Base-by-base conservation (phyloP, 2,113 vertebrate species). In the Larimichthys crocea region DNA sequence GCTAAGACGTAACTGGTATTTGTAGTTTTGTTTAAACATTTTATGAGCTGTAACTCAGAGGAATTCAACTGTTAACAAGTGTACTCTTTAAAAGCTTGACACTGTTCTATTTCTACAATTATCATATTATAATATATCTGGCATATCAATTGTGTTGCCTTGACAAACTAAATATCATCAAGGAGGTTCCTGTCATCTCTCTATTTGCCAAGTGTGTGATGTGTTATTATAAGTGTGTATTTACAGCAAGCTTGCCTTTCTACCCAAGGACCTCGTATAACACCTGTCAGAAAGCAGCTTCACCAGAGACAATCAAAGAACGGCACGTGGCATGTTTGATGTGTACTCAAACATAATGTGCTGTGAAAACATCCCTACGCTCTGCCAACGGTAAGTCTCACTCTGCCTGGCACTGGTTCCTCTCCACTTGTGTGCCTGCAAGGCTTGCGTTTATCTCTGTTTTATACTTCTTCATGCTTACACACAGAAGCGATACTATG, bases 241-340 rank as follows among this genome's bases (percentile, higher is more conserved):
- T 91, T 90, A 83, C 72, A 79, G 67, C 65, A 49, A 64, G 57
- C 78, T 84, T 10, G 14, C 55, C 31, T 73, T 67, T 74, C 72
- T 83, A 88, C 74, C 79, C 49, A 48, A 88, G 81, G 89, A 89
- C 69, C 67, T 84, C 17, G 74, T 94, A 92, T 92, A 95, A 94
- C 96, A 96, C 95, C 95, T 97, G 96, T 96, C 94, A 95, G 95
- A 95, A 95, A 96, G 94, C 88, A 94, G 94, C 91, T 95, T 95
- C 91, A 89, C 95, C 95, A 96, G 95, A 95, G 93, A 94, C 95
- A 95, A 96, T 96, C 96, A 96, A 95, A 96, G 95, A 96, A 90
- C 82, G 91, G 93, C 91, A 94, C 86, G 92, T 95, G 94, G 94
- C 95, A 94, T 95, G 94, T 96, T 97, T 97, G 96, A 97, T 97